Evolutionary conservation across 2,797 vertebrate genomes (phyloP).

Genomic region (Parambassis ranga): DNA sequence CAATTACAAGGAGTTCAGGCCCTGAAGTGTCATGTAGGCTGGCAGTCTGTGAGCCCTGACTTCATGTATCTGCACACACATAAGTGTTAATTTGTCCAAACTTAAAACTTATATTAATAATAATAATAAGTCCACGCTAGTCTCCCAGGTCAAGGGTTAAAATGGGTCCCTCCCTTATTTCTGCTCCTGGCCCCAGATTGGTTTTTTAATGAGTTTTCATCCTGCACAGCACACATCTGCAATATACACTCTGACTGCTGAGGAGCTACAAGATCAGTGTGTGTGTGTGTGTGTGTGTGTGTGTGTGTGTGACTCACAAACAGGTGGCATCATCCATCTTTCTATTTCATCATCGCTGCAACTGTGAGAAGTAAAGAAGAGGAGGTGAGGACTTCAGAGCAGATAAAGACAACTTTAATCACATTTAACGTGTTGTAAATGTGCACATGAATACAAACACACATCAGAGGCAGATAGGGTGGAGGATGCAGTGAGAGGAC

Average conservation of each 20-base stretch:
- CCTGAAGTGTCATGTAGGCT: too few relatives aligned
- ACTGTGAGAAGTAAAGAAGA: background rate
- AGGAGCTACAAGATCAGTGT: background rate
- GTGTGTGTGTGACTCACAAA: background rate
- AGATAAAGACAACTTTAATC: background rate
- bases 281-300: background rate
- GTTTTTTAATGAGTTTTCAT: constrained; percentile 27
- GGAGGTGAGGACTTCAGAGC: background rate
- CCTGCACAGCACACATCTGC: too few relatives aligned
- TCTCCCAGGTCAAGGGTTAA: background rate
- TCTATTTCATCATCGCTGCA: background rate
- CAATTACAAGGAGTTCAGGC: too few relatives aligned
- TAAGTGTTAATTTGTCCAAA: too few relatives aligned
- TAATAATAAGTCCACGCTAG: too few relatives aligned
- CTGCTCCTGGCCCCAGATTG: background rate
- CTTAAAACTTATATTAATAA: too few relatives aligned
- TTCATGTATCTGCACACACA: too few relatives aligned
- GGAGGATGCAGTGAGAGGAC: background rate
- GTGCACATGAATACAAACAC: background rate
- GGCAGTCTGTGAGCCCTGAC: too few relatives aligned
- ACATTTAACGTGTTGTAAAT: background rate
- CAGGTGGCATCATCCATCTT: background rate
- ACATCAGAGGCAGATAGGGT: background rate
- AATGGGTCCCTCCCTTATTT: constrained; percentile 10
- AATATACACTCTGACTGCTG: background rate